Base-by-base conservation (phyloP, 1,140 invertebrate genomes). In the Diachasma alloeum region DNA sequence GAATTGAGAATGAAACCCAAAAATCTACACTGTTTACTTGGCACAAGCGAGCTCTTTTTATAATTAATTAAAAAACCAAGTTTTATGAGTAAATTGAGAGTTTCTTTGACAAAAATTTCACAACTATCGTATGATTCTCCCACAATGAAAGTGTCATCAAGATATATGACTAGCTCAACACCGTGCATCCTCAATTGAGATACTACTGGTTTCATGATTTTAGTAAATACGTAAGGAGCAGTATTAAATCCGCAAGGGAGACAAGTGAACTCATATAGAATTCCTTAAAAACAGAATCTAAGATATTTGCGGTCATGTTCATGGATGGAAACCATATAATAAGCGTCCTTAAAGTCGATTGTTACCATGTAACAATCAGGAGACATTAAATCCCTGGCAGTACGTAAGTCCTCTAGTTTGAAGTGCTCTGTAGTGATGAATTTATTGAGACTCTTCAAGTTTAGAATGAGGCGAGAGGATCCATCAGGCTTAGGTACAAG, bases 171-270 rank as follows among this genome's bases (percentile, higher is more conserved):
- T 36, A 71, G 46, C 0, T 19, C 24, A 48, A 44, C 22, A 11
- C 76, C 76, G 15, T 39, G 56, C 15, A 26, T 42, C 44, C 75
- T 31, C 19, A 78, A 59, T 39, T 68, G 63, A 9, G 17, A 44
- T 42, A 76, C 68, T 19, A 83, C 78, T 0, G 81, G 82, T 76
- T 79, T 80, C 77, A 82, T 74, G 11, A 83, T 59, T 75, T 83
- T 83, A 26, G 81, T 82, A 59, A 82, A 83, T 0, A 78, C 24
- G 74, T 78, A 81, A 37, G 80, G 81, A 13, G 77, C 78, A 1
- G 56, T 69, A 31, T 24, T 70, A 9, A 78, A 37, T 5, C 77
- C 77, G 44, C 70, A 78, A 2, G 77, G 67, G 19, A 75, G 53
- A 48, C 67, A 78, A 24, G 4, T 44, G 15, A 77, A 77, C 26